A percentile compares a stretch with the other conserved stretches of the same genome.
These are phyloP conservation scores for Piprites chloris DNA, from an alignment of 2,113 vertebrate genomes.

Conservation along the genomic window DNA sequence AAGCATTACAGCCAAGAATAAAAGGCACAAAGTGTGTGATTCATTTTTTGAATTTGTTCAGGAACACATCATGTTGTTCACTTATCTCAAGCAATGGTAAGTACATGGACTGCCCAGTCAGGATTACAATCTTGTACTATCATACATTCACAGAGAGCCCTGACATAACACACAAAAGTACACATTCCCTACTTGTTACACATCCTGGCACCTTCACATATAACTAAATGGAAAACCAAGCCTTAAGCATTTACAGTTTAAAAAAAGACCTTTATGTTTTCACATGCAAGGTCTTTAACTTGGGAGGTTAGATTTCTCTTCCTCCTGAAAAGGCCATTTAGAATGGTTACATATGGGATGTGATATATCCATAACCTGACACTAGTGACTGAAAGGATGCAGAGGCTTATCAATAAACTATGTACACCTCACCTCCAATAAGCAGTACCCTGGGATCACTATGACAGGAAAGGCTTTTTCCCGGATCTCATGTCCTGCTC, in stretches of 20 bases:
- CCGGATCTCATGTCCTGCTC: neutral
- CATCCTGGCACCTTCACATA: neutral
- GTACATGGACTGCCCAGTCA: neutral
- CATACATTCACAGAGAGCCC: neutral
- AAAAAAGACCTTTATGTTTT: neutral
- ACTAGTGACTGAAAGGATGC: neutral
- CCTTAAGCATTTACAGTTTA: neutral
- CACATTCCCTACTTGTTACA: neutral
- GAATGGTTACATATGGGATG: neutral
- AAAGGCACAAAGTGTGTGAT: neutral
- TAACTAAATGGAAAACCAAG: neutral
- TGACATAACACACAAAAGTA: neutral
- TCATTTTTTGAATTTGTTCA: neutral
- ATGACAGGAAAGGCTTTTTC: neutral
- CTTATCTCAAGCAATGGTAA: neutral
- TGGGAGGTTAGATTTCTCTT: neutral
- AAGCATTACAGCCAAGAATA: neutral
- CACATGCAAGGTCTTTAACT: accelerated
- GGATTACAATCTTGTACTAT: neutral
- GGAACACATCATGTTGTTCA: neutral
- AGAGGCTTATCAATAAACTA: neutral
- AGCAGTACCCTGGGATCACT: neutral
- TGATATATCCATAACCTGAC: neutral
- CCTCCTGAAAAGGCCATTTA: neutral
- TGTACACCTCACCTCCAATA: neutral